A percentile compares a stretch with the other conserved stretches of the same genome.
These are phyloP conservation scores for Alcis repandata DNA, from an alignment of 2,888 invertebrate genomes.

Conservation along the genomic window DNA sequence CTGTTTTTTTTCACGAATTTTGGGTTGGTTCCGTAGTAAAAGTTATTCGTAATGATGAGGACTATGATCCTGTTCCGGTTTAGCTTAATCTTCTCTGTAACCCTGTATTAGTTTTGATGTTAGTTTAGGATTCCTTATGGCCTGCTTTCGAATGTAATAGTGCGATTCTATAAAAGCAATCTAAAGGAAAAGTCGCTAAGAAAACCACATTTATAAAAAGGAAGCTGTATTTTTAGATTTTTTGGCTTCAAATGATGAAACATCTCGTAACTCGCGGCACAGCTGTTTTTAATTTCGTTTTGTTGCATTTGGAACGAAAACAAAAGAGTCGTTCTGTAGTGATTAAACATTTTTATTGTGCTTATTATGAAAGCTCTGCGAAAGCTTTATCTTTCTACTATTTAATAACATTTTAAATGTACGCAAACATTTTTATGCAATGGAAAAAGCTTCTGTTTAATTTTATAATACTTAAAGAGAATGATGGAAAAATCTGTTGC, in stretches of 20 bases:
- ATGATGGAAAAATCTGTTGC: no score
- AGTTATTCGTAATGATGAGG: no score
- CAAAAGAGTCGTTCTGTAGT: constrained; percentile 9
- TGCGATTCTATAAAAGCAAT: constrained; percentile 20
- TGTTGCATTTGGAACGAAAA: constrained; percentile 26
- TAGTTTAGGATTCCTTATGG: constrained; percentile 36
- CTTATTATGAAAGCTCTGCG: background rate
- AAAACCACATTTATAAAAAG: constrained; percentile 14
- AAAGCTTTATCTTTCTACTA: background rate
- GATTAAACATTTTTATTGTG: constrained; percentile 16
- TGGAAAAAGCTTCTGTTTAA: no score
- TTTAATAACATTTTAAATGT: background rate
- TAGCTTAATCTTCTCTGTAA: no score
- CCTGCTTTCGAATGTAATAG: background rate
- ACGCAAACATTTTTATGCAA: background rate
- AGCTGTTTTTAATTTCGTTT: constrained; percentile 21
- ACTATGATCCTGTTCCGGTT: no score
- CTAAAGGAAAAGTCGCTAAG: constrained; percentile 14
- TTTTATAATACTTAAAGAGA: no score
- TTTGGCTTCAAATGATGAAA: constrained; percentile 10
- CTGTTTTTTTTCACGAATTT: no score
- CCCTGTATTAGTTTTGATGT: constrained; percentile 3
- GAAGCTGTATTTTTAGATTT: constrained; percentile 5
- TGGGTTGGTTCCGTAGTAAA: no score
- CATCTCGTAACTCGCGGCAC: constrained; percentile 5